Conservation (phyloP, 53 echinoderm and acorn worm genomes). For the Crossaster papposus region DNA sequence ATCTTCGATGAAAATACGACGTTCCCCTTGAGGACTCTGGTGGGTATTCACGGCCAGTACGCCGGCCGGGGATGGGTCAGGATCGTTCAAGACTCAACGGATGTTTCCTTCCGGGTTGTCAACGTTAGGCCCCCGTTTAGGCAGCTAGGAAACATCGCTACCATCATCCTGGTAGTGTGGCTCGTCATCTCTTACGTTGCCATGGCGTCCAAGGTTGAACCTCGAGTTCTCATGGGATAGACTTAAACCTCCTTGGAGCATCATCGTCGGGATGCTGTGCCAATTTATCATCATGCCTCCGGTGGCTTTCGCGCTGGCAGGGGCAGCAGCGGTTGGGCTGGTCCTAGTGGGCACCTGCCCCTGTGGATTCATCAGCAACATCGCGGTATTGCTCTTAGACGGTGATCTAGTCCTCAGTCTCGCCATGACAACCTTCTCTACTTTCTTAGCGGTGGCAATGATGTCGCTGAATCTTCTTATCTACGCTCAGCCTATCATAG, state of each 20-base stretch:
- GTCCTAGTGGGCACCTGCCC: conserved; percentile 90
- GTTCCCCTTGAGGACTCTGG: conserved; percentile 7
- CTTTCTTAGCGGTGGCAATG: conserved; percentile 80
- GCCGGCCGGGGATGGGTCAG: conserved; percentile 34
- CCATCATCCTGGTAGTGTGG: conserved; percentile 65
- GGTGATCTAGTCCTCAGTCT: conserved; percentile 86
- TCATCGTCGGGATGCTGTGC: conserved; percentile 84
- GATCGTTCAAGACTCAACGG: not conserved
- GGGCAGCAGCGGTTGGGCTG: conserved; percentile 77
- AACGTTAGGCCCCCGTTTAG: conserved; percentile 31
- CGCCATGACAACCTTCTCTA: conserved; percentile 95
- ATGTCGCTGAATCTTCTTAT: conserved; percentile 93
- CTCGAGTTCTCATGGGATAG: conserved; percentile 59
- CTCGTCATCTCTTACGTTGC: conserved; percentile 81
- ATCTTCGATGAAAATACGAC: conserved; percentile 11
- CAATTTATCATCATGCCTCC: conserved; percentile 93
- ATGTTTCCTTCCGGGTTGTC: conserved; percentile 18
- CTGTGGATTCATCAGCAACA: conserved; percentile 92
- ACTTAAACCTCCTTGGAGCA: conserved; percentile 71
- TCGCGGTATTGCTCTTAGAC: conserved; percentile 81
- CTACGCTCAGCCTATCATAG: conserved; percentile 79
- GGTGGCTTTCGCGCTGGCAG: conserved; percentile 71
- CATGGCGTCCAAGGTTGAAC: conserved; percentile 83
- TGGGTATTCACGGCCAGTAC: conserved; percentile 41
- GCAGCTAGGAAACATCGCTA: conserved; percentile 45